phyloP scores from a whole-genome alignment of 1,140 invertebrate species.

The Catajapyx aquilonaris region DNA sequence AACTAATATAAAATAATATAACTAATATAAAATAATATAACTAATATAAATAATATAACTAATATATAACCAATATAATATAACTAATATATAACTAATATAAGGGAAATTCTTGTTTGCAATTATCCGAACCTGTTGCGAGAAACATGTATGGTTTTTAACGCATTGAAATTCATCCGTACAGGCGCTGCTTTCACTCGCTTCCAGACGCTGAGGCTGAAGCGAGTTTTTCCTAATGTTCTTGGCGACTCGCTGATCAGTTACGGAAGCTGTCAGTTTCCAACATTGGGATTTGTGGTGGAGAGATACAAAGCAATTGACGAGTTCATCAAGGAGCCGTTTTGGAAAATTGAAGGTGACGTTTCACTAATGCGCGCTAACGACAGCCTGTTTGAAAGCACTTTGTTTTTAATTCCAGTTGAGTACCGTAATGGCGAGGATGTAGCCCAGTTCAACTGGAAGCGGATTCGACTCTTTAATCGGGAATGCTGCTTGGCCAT shows the following conservation, averaged over 20 bases:
- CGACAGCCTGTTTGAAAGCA: too few relatives aligned
- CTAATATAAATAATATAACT: too few relatives aligned
- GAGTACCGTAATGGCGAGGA: neutral
- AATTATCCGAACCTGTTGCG: too few relatives aligned
- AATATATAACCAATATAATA: slow-evolving; percentile 7
- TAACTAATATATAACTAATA: too few relatives aligned
- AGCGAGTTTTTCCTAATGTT: slow-evolving; percentile 59
- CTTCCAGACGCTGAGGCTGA: slow-evolving; percentile 82
- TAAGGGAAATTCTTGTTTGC: too few relatives aligned
- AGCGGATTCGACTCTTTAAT: slow-evolving; percentile 71
- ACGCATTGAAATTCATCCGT: slow-evolving; percentile 7
- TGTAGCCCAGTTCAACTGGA: slow-evolving; percentile 57
- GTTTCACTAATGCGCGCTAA: too few relatives aligned
- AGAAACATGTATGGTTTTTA: too few relatives aligned
- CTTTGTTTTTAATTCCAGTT: too few relatives aligned
- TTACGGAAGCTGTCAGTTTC: slow-evolving; percentile 95
- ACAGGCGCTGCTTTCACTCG: slow-evolving; percentile 92
- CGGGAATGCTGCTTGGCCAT: slow-evolving; percentile 57
- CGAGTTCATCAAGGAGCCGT: slow-evolving; percentile 68
- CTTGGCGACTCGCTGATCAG: slow-evolving; percentile 67
- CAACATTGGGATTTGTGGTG: slow-evolving; percentile 91
- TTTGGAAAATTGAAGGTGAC: slow-evolving; percentile 85
- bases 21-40: too few relatives aligned
- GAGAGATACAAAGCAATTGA: slow-evolving; percentile 79
- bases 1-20: too few relatives aligned